These are phyloP conservation scores for Arctocebus calabarensis DNA, from an alignment of 2,797 vertebrate species.

Conservation along the genomic window DNA sequence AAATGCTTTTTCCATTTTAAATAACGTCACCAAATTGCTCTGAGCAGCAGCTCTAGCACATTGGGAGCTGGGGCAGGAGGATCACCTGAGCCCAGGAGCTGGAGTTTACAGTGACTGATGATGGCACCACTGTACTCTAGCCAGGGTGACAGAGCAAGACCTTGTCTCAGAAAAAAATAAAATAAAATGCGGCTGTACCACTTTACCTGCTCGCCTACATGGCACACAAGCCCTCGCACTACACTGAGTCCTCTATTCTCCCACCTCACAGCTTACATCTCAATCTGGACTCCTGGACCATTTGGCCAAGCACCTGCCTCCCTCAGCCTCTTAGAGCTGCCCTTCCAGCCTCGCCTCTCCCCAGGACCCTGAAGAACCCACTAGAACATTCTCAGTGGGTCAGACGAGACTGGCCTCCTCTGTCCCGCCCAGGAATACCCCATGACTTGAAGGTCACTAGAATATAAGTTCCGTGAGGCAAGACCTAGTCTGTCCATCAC, in stretches of 20 bases:
- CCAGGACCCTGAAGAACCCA: neutral
- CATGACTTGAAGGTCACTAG: neutral
- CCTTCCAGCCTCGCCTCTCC: neutral
- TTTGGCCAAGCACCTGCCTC: neutral
- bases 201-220: neutral
- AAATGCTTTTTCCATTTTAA: neutral
- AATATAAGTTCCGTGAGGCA: neutral
- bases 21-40: neutral
- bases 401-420: neutral
- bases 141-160: too few species aligned
- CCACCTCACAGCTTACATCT: neutral
- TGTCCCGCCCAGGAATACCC: too few species aligned
- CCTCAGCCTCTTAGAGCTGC: neutral
- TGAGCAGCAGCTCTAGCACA: neutral
- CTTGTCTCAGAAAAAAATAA: too few species aligned
- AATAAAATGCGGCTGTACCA: too few species aligned
- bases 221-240: too few species aligned
- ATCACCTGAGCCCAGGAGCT: too few species aligned
- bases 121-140: too few species aligned
- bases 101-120: too few species aligned
- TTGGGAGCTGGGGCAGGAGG: too few species aligned
- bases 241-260: neutral
- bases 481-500: neutral
- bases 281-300: too few species aligned
- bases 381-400: too few species aligned